Conservation (phyloP, 2,888 invertebrate genomes). For the Pediacus dermestoides region DNA sequence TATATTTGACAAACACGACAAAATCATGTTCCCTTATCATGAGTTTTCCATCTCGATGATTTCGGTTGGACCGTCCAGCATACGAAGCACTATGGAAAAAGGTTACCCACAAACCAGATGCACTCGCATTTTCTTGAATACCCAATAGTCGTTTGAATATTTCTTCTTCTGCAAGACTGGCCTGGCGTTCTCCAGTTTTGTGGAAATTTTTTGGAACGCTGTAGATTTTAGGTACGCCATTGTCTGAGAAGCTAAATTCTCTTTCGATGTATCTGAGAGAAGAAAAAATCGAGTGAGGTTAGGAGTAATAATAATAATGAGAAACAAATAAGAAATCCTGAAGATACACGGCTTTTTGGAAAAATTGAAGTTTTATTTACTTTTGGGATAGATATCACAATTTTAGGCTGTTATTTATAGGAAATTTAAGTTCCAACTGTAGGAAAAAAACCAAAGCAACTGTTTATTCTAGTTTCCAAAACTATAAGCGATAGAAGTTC, state of each 20-base stretch:
- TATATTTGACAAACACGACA: slow-evolving; percentile 40
- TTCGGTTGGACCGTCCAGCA: slow-evolving; percentile 41
- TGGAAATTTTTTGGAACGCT: slow-evolving; percentile 39
- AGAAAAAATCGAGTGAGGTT: too few species aligned
- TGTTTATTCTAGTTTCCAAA: too few species aligned
- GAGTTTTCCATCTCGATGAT: slow-evolving; percentile 41
- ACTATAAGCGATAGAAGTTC: too few species aligned
- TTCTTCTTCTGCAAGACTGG: slow-evolving; percentile 37
- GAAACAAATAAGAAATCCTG: too few species aligned
- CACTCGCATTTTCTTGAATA: slow-evolving; percentile 15
- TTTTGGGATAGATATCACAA: too few species aligned
- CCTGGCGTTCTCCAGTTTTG: slow-evolving; percentile 39
- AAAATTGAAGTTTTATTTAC: too few species aligned
- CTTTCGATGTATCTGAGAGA: slow-evolving; percentile 40
- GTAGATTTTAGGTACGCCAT: slow-evolving; percentile 31
- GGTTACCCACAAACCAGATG: slow-evolving; percentile 36
- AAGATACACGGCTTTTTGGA: too few species aligned
- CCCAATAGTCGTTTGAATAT: slow-evolving; percentile 36
- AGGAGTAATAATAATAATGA: too few species aligned
- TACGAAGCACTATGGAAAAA: slow-evolving; percentile 44
- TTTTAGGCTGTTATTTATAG: too few species aligned
- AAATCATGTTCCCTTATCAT: slow-evolving; percentile 47
- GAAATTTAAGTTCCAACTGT: too few species aligned
- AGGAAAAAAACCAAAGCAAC: too few species aligned
- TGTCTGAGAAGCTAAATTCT: slow-evolving; percentile 35